Conservation (phyloP, 2,888 invertebrate species). For the Erebia palarica region DNA sequence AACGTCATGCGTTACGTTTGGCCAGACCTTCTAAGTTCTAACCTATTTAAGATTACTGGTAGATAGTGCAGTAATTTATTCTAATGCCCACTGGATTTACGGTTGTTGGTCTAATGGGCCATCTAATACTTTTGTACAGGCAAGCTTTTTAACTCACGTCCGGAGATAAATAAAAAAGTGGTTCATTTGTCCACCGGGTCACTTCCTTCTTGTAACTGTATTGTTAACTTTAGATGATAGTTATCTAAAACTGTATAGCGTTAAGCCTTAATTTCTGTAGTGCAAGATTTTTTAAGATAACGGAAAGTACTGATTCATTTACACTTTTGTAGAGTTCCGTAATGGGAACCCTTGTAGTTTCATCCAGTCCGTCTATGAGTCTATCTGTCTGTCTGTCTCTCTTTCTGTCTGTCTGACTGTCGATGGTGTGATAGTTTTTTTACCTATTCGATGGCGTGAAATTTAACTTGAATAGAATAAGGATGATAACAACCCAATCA, state of each 20-base stretch:
- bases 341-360: too few relatives aligned
- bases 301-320: background rate
- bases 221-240: background rate
- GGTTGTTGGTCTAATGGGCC: conserved; percentile 40
- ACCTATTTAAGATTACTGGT: conserved; percentile 43
- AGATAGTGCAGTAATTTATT: conserved; percentile 44
- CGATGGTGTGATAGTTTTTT: too few relatives aligned
- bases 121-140: conserved; percentile 36
- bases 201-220: background rate
- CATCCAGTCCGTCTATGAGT: too few relatives aligned
- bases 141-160: conserved; percentile 26
- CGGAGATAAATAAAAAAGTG: conserved; percentile 20
- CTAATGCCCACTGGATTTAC: conserved; percentile 42
- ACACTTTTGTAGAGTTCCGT: background rate
- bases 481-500: too few relatives aligned
- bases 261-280: too few relatives aligned
- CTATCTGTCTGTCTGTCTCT: too few relatives aligned
- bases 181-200: conserved; percentile 11
- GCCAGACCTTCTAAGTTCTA: conserved; percentile 43
- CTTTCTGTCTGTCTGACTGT: too few relatives aligned
- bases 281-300: background rate
- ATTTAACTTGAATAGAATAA: too few relatives aligned
- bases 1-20: background rate
- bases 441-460: too few relatives aligned
- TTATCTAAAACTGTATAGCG: too few relatives aligned